Evolutionary conservation across 2,888 invertebrate genomes (phyloP).

Genomic region (Cactoblastis cactorum): DNA sequence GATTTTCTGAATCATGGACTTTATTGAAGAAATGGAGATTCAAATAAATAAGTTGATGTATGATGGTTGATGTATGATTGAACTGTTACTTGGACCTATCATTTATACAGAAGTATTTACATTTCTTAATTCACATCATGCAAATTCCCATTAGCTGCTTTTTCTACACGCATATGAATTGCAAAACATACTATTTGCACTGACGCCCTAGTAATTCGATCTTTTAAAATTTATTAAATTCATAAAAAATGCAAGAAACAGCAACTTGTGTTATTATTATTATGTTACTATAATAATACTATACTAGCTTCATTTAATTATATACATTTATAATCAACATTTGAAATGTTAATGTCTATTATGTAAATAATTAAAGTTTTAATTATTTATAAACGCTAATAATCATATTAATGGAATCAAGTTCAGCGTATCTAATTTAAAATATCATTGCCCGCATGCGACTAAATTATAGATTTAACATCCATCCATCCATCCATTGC

Average conservation of each 20-base stretch:
- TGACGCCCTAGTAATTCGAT: neutral
- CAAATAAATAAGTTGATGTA: too few species aligned
- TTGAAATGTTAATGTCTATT: neutral
- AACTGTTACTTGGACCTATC: too few species aligned
- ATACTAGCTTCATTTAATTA: neutral
- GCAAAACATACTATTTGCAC: neutral
- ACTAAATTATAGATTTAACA: too few species aligned
- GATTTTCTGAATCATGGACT: too few species aligned
- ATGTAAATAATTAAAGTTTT: neutral
- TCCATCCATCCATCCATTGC: neutral
- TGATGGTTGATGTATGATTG: too few species aligned
- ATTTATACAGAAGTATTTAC: too few species aligned
- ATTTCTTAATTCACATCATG: too few species aligned
- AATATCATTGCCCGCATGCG: neutral
- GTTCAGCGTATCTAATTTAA: neutral
- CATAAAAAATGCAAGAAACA: neutral
- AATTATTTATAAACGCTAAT: neutral
- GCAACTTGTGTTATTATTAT: too few species aligned
- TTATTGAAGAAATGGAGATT: too few species aligned
- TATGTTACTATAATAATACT: too few species aligned
- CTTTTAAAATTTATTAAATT: neutral
- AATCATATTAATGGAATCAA: neutral
- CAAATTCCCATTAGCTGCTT: neutral
- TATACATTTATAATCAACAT: neutral
- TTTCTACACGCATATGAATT: neutral